Base-by-base conservation (phyloP, 2,797 vertebrate genomes). In the Rhyacichthys aspro region DNA sequence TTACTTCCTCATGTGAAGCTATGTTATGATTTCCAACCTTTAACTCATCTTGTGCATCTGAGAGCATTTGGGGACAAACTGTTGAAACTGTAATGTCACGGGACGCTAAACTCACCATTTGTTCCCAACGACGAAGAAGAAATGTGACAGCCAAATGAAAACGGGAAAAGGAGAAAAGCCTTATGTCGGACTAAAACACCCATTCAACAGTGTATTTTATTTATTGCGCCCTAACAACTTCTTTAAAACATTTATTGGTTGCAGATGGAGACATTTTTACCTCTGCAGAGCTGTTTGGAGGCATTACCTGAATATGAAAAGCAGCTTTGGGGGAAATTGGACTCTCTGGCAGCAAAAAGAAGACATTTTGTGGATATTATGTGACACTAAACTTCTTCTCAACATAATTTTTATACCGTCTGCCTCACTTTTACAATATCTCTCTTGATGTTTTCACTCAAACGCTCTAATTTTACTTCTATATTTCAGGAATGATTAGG, bases 81-180 rank as follows among this genome's bases (percentile, higher is more conserved):
- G 58, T 62, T 9, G 34, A 55, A 69, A 53, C 18, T 9, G 45
- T 43, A 32, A 69, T 47, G 48, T 70, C 52, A 42, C 44, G 48
- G 37, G 54, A 44, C 70, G 43, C 56, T 56, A 15, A 63, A 65
- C 54, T 17, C 12, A 65, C 19, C 32, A 50, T 67, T 55, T 78
- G 63, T 70, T 56, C 33, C 7, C 17, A 28, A 38, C 0, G 0
- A 70, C 18, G 11, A n/a, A 10, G 32, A 54, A 66, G 23, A 53
- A 49, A 55, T 11, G 18, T 39, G 28, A 28, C 32, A 19, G 32
- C 11, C 14, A n/a, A n/a, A 44, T 10, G 7, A 14, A 55, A 45
- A 16, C 55, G 53, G 36, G 32, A 0, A 32, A 37, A 38, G 3
- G 12, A 2, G 1, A 34, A 28, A 28, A 28, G 23, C 2, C 23